These are phyloP conservation scores for Gnathonemus echidnorhynchus DNA, from an alignment of 2,113 vertebrate species.

Conservation along the genomic window DNA sequence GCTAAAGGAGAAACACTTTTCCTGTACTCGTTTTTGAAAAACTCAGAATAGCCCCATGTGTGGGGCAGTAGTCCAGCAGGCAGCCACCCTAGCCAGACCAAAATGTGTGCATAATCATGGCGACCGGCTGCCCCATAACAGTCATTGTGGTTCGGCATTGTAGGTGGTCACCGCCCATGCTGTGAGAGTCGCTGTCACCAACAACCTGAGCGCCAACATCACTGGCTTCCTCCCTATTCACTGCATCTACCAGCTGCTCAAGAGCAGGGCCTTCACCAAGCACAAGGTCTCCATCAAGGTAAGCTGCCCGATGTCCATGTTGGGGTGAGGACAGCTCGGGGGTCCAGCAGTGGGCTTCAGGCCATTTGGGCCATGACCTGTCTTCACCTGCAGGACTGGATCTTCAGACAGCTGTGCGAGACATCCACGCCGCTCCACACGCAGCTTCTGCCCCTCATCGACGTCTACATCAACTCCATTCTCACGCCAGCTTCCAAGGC, in stretches of 20 bases:
- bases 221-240: constrained; percentile 95
- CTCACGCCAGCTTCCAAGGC: constrained; percentile 95
- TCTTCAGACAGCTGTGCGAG: constrained; percentile 91
- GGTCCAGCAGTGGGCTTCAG: not conserved
- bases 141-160: constrained; percentile 9
- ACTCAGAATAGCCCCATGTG: not conserved
- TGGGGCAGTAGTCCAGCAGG: not conserved
- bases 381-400: constrained; percentile 77
- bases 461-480: constrained; percentile 94
- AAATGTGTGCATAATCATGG: not conserved
- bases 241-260: constrained; percentile 94
- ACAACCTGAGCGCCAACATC: constrained; percentile 90
- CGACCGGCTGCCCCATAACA: not conserved
- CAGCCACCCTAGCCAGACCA: not conserved
- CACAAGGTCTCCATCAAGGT: constrained; percentile 99
- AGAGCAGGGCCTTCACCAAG: constrained; percentile 94
- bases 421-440: constrained; percentile 88
- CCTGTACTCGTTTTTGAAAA: not conserved
- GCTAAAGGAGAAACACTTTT: not conserved
- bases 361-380: not conserved
- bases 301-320: constrained; percentile 16
- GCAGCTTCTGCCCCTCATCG: constrained; percentile 88
- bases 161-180: constrained; percentile 97
- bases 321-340: not conserved
- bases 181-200: constrained; percentile 89